Conservation (phyloP, 2,113 vertebrate genomes). For the Vulpes lagopus region DNA sequence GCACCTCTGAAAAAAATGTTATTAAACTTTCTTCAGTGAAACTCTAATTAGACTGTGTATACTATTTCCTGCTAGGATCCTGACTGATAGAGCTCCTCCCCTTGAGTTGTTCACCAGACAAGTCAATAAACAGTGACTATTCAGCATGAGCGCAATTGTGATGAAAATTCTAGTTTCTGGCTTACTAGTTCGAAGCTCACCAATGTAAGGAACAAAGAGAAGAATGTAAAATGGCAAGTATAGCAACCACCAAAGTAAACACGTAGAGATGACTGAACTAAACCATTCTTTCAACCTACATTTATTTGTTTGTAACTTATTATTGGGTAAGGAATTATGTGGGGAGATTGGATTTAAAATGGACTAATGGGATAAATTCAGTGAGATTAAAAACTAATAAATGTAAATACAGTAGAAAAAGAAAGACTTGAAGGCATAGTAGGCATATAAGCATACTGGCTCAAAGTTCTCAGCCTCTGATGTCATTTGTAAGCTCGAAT, state of each 20-base stretch:
- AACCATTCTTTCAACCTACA: background rate
- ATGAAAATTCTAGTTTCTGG: background rate
- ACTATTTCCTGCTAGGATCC: background rate
- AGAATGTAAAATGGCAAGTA: background rate
- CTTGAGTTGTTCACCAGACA: background rate
- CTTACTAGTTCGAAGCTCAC: background rate
- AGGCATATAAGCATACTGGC: background rate
- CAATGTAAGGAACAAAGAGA: background rate
- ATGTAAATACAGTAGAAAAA: background rate
- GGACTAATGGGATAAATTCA: background rate
- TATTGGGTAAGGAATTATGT: background rate
- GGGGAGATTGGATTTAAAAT: background rate
- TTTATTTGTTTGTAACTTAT: background rate
- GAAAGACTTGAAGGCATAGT: background rate
- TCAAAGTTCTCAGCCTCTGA: background rate
- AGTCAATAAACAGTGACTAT: background rate
- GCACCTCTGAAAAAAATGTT: background rate
- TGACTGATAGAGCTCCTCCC: background rate
- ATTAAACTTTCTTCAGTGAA: background rate
- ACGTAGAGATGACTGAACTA: background rate
- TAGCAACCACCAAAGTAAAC: background rate
- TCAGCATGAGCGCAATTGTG: background rate
- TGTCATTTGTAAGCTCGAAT: background rate
- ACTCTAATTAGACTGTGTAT: background rate
- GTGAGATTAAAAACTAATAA: background rate